Evolutionary conservation across 2,113 vertebrate species (phyloP).

Genomic region (Micromys minutus): DNA sequence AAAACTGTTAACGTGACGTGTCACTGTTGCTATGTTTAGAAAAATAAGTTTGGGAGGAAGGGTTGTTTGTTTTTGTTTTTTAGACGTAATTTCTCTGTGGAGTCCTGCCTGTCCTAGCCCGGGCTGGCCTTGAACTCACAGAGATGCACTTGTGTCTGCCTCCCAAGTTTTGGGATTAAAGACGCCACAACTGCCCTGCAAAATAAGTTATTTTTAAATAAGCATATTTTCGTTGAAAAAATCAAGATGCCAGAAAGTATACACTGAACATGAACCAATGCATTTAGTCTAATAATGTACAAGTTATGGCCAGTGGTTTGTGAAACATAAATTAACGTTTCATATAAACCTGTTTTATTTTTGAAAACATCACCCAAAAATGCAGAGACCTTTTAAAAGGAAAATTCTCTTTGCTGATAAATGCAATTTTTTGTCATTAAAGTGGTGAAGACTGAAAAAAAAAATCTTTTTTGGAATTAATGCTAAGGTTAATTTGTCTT

Average conservation of each 20-base stretch:
- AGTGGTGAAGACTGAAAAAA: conserved; percentile 55
- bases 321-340: conserved; percentile 57
- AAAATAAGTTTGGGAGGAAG: background rate
- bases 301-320: background rate
- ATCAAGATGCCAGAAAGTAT: background rate
- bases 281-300: background rate
- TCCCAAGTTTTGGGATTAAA: background rate
- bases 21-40: conserved; percentile 1
- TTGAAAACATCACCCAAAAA: conserved; percentile 67
- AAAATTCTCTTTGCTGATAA: conserved; percentile 43
- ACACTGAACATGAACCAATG: background rate
- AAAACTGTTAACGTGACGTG: conserved; percentile 54
- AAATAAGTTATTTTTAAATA: conserved; percentile 65
- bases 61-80: background rate
- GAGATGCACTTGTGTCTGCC: background rate
- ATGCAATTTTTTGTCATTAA: conserved; percentile 62
- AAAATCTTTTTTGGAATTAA: conserved; percentile 50
- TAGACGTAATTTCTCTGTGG: background rate
- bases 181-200: background rate
- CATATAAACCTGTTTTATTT: conserved; percentile 41
- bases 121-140: background rate
- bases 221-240: conserved; percentile 15
- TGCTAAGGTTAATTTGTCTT: conserved; percentile 66
- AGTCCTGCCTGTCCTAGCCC: background rate
- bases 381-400: conserved; percentile 2